phyloP scores from a whole-genome alignment of 2,888 invertebrate species.

The Alsophila aescularia region DNA sequence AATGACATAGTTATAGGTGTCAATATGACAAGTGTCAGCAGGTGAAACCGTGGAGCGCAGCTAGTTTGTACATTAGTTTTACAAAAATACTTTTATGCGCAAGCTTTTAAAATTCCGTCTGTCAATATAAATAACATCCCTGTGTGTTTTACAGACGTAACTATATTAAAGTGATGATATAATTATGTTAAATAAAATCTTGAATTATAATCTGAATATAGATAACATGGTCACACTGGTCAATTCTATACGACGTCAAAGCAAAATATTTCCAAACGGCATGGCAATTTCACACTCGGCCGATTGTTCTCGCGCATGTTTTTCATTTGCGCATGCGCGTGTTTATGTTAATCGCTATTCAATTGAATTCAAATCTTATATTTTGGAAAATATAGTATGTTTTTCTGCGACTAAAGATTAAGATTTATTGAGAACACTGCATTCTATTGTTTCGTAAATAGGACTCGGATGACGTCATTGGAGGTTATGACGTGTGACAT shows the following conservation, averaged over 20 bases:
- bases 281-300: slow-evolving; percentile 46
- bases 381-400: background rate
- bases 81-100: too few relatives aligned
- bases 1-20: too few relatives aligned
- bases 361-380: background rate
- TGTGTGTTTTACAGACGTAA: too few relatives aligned
- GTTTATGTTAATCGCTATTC: slow-evolving; percentile 11
- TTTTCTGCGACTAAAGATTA: background rate
- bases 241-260: slow-evolving; percentile 46
- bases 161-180: too few relatives aligned
- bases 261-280: slow-evolving; percentile 44
- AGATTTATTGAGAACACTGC: slow-evolving; percentile 7
- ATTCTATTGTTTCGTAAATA: slow-evolving; percentile 46
- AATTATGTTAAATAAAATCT: too few relatives aligned
- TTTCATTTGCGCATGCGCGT: slow-evolving; percentile 44
- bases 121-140: too few relatives aligned
- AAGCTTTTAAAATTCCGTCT: too few relatives aligned
- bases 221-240: slow-evolving; percentile 36
- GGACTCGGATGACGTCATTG: slow-evolving; percentile 38
- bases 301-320: slow-evolving; percentile 51
- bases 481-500: slow-evolving; percentile 8
- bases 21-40: too few relatives aligned
- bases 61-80: too few relatives aligned
- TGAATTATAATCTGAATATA: too few relatives aligned
- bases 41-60: too few relatives aligned